A percentile compares a stretch with the other conserved stretches of the same genome.
These are phyloP conservation scores for Andrena bucephala DNA, from an alignment of 2,888 invertebrate genomes.

Conservation along the genomic window DNA sequence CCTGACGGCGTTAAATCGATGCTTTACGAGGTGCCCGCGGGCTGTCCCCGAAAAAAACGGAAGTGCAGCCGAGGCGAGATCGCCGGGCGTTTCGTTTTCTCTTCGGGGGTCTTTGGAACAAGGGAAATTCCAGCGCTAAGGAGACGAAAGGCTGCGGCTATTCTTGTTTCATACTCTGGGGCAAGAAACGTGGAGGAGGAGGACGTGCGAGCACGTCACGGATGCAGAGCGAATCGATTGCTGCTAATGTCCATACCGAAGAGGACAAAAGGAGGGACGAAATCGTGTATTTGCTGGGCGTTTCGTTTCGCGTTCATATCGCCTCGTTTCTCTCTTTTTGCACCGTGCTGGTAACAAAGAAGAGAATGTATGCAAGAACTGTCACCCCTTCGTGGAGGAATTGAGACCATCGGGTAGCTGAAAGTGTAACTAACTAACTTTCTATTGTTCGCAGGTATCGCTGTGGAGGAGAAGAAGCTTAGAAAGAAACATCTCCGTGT, in stretches of 20 bases:
- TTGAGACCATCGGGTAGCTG: background rate
- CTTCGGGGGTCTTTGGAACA: conserved; percentile 20
- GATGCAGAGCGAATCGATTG: conserved; percentile 78
- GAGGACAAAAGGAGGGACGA: conserved; percentile 67
- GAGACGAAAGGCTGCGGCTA: conserved; percentile 46
- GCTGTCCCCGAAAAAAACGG: background rate
- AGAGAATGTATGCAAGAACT: conserved; percentile 1
- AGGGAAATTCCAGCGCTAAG: conserved; percentile 28
- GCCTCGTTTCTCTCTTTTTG: background rate
- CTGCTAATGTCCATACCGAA: conserved; percentile 76
- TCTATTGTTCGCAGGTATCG: background rate
- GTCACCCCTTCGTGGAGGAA: background rate
- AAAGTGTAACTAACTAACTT: conserved; percentile 6
- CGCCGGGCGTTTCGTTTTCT: conserved; percentile 25
- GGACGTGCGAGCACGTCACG: conserved; percentile 55
- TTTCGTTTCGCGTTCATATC: conserved; percentile 74
- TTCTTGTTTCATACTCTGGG: conserved; percentile 38
- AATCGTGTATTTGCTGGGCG: conserved; percentile 77
- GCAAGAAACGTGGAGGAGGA: conserved; percentile 41
- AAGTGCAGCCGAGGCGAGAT: background rate
- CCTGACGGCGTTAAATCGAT: background rate
- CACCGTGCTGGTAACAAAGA: background rate
- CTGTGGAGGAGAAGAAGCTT: background rate
- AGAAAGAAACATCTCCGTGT: background rate
- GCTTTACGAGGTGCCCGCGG: background rate